Evolutionary conservation across 2,113 vertebrate genomes (phyloP).

Genomic region (Numida meleagris): DNA sequence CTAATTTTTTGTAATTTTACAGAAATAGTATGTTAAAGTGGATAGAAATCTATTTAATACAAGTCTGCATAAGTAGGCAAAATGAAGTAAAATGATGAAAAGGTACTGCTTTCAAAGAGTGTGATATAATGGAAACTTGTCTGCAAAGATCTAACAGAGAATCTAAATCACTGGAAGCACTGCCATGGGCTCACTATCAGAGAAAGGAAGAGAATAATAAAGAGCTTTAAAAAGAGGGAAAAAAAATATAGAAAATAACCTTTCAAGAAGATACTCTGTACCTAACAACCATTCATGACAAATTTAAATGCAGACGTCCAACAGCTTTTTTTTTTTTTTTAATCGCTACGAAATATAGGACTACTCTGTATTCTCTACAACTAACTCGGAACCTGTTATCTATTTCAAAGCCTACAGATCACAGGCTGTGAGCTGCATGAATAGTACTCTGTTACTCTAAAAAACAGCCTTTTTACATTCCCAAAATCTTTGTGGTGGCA

Average conservation of each 20-base stretch:
- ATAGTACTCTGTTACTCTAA: neutral
- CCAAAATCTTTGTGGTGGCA: neutral
- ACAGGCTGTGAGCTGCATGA: neutral
- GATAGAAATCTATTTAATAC: neutral
- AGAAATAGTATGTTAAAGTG: neutral
- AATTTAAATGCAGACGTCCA: slow-evolving; percentile 51
- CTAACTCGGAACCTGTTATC: slow-evolving; percentile 22
- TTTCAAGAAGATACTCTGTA: neutral
- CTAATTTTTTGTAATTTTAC: neutral
- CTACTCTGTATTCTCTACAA: slow-evolving; percentile 20
- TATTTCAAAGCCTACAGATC: slow-evolving; percentile 12
- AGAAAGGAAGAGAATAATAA: neutral
- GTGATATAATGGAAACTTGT: neutral
- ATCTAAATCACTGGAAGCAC: slow-evolving; percentile 16
- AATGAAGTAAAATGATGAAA: neutral
- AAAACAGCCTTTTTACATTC: neutral
- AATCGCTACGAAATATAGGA: neutral
- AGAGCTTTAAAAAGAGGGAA: neutral
- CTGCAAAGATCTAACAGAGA: neutral
- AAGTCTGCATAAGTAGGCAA: neutral
- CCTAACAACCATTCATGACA: neutral
- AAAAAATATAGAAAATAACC: neutral
- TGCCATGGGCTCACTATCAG: neutral
- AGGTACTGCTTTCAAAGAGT: neutral
- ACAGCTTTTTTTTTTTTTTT: slow-evolving; percentile 37